Evolutionary conservation across 1,140 invertebrate genomes (phyloP).

Genomic region (Sipha flava): DNA sequence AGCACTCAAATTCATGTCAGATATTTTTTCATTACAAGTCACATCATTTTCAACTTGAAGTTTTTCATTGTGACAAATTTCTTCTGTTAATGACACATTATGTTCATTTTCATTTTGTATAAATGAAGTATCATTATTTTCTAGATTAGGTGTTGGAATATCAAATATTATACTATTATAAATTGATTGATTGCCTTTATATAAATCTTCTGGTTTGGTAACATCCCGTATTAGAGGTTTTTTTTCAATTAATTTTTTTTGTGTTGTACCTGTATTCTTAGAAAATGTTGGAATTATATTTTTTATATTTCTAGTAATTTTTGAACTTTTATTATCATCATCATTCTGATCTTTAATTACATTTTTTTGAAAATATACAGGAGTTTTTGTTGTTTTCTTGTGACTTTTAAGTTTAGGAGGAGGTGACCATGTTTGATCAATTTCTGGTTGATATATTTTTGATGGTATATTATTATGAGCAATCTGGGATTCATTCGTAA

Average conservation of each 20-base stretch:
- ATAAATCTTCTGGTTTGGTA: constrained; percentile 5
- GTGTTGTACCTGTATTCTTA: neutral
- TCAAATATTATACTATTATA: neutral
- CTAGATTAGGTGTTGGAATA: neutral
- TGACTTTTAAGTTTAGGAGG: neutral
- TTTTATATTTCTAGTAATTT: neutral
- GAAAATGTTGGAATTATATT: neutral
- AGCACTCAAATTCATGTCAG: neutral
- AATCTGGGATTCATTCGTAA: neutral
- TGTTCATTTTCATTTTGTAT: neutral
- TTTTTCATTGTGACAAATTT: neutral
- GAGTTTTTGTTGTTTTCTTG: neutral
- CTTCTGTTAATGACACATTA: neutral
- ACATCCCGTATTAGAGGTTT: neutral
- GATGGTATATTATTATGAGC: neutral
- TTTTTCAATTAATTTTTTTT: neutral
- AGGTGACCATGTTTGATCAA: constrained; percentile 3
- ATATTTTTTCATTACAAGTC: neutral
- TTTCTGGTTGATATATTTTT: neutral
- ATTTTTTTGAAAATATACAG: neutral
- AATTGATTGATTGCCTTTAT: neutral
- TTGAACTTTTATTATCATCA: neutral
- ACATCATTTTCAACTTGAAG: neutral
- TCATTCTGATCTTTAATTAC: neutral
- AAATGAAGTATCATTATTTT: neutral